These are phyloP conservation scores for Rhinella marina DNA, from an alignment of 2,797 vertebrate genomes.

Conservation along the genomic window DNA sequence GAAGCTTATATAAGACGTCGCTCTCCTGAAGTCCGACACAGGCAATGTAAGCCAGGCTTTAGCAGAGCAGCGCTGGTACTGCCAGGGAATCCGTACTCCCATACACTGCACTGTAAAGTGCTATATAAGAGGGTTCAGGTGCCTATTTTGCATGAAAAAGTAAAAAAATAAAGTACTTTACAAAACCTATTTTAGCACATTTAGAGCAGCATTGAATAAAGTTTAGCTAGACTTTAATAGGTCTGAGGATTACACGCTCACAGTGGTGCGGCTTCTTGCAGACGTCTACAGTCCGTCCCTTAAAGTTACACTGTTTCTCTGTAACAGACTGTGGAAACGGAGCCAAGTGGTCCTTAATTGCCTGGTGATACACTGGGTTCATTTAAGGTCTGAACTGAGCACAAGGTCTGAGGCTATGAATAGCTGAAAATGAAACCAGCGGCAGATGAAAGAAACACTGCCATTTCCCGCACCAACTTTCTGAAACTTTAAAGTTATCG, in stretches of 20 bases:
- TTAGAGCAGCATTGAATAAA: no score
- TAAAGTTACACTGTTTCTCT: slow-evolving; percentile 14
- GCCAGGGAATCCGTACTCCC: no score
- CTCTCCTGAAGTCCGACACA: no score
- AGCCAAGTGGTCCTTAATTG: slow-evolving; percentile 45
- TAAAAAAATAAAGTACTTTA: no score
- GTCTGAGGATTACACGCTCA: background rate
- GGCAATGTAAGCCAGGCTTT: no score
- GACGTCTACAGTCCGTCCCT: background rate
- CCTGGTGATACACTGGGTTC: slow-evolving; percentile 53
- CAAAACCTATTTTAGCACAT: no score
- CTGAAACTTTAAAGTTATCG: background rate
- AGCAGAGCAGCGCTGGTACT: no score
- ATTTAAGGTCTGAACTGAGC: slow-evolving; percentile 52
- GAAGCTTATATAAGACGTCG: no score
- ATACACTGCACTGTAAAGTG: no score
- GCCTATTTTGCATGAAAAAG: no score
- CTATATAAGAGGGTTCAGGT: no score
- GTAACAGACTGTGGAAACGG: background rate
- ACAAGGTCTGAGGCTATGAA: slow-evolving; percentile 48
- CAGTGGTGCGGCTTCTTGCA: background rate
- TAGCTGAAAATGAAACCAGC: slow-evolving; percentile 44
- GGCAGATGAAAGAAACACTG: background rate
- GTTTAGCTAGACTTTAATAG: background rate
- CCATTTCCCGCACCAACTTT: slow-evolving; percentile 14